Conservation (phyloP, 2,888 invertebrate species). For the Colostygia pectinataria region DNA sequence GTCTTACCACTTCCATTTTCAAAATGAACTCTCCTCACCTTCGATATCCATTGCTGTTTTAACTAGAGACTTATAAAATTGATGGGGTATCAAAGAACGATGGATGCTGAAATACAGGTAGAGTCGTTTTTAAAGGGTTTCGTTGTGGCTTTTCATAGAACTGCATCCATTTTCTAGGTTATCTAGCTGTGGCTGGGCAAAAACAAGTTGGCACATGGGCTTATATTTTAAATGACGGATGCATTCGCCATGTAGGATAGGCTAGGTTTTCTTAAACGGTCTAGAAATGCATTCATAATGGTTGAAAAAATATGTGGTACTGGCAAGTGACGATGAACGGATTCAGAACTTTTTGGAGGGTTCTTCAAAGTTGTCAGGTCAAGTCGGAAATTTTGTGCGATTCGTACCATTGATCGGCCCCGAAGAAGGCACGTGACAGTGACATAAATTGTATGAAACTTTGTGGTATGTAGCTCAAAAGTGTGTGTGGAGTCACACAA, state of each 20-base stretch:
- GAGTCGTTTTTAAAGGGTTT: constrained; percentile 13
- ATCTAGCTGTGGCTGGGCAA: constrained; percentile 62
- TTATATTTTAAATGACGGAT: constrained; percentile 70
- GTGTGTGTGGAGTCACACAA: no score
- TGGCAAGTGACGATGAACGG: constrained; percentile 7
- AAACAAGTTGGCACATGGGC: constrained; percentile 63
- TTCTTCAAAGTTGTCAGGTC: no score
- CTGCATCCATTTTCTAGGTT: constrained; percentile 71
- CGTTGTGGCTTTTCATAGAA: constrained; percentile 61
- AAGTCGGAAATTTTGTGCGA: no score
- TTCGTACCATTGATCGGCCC: no score
- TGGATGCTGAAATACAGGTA: constrained; percentile 28
- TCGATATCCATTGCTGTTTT: constrained; percentile 40
- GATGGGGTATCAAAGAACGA: constrained; percentile 25
- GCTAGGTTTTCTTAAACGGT: constrained; percentile 63
- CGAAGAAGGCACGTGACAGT: no score
- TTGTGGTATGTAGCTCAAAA: no score
- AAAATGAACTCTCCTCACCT: constrained; percentile 30
- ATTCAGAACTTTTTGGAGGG: not conserved
- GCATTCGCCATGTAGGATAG: constrained; percentile 63
- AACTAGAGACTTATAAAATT: accelerated
- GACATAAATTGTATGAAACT: no score
- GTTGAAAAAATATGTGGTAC: constrained; percentile 39
- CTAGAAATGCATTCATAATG: constrained; percentile 56
- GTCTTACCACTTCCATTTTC: constrained; percentile 40